Evolutionary conservation across 2,113 vertebrate genomes (phyloP).

Genomic region (Urocynchramus pylzowi): DNA sequence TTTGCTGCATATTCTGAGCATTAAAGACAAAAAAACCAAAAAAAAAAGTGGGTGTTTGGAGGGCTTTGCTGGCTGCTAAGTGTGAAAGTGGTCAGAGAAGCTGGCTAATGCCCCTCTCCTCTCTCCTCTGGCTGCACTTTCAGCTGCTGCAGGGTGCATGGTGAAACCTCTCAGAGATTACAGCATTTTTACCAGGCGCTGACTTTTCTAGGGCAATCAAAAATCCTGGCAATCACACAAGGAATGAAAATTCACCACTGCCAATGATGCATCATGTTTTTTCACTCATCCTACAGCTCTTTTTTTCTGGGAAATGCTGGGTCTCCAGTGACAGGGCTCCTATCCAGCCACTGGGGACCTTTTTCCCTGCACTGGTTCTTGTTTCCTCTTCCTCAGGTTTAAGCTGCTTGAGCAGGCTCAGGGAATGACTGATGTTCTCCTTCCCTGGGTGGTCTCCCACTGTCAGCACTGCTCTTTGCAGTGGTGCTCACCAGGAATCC

Average conservation of each 20-base stretch:
- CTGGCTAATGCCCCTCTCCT: neutral
- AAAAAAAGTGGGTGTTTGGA: neutral
- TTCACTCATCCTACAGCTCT: neutral
- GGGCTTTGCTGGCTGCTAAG: neutral
- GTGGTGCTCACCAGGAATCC: fast-evolving
- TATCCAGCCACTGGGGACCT: neutral
- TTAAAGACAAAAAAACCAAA: neutral
- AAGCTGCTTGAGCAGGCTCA: neutral
- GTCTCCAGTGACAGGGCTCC: neutral
- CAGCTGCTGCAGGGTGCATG: fast-evolving
- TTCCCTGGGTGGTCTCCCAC: neutral
- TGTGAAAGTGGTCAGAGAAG: neutral
- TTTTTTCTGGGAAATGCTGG: neutral
- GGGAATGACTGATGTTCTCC: neutral
- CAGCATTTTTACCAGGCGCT: neutral
- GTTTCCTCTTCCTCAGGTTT: neutral
- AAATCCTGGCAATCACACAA: neutral
- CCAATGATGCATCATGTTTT: neutral
- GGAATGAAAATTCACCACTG: neutral
- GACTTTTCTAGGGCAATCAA: neutral
- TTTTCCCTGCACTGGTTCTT: neutral
- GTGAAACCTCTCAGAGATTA: neutral
- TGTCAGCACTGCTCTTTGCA: neutral
- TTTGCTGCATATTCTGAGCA: neutral
- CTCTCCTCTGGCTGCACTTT: neutral